Base-by-base conservation (phyloP, 2,888 invertebrate species). In the Falcaria lacertinaria region DNA sequence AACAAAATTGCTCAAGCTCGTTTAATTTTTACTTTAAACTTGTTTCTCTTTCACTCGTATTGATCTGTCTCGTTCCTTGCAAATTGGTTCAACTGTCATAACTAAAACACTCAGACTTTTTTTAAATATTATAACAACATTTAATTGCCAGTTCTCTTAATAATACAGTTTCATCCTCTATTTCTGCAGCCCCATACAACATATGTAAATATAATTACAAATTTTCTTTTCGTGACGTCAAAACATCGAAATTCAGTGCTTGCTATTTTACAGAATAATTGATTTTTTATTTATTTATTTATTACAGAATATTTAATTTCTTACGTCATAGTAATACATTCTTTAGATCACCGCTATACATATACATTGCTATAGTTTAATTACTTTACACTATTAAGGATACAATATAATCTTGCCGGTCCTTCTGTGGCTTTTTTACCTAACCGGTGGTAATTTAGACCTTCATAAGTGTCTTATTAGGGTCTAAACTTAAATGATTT, bases 241-340 rank as follows among this genome's bases (percentile, higher is more conserved):
- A 78, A 84, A 86, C 84, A 85, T 86, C 79, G 76, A 85, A 85
- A 80, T 81, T 86, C 86, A 86, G 86, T 87, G 87, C 87, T 81
- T 75, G 68, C 80, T 82, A 83, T 80, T 60, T 74, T 69, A 74
- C 74, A 78, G 66, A 74, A 69, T 22, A 22, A 22, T 37, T 35
- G 35, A 35, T 37, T 37, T 33, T 77, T 59, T 57, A 71, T 74
- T 74, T 71, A 59, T 69, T 69, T 64, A 65, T 64, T 58, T 52
- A 60, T 63, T 56, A 50, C 50, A 52, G 51, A 49, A 41, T 44
- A 40, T 47, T 45, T 43, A 49, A 25, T 37, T 16, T 22, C 25
- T 37, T 25, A 22, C 22, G 22, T 11, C 25, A 15, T 37, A 37
- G 14, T 22, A 22, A 22, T 22, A 19, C n/a, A 13, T 17, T 8